Base-by-base conservation (phyloP, 2,888 invertebrate genomes). In the Drosophila lacicola region DNA sequence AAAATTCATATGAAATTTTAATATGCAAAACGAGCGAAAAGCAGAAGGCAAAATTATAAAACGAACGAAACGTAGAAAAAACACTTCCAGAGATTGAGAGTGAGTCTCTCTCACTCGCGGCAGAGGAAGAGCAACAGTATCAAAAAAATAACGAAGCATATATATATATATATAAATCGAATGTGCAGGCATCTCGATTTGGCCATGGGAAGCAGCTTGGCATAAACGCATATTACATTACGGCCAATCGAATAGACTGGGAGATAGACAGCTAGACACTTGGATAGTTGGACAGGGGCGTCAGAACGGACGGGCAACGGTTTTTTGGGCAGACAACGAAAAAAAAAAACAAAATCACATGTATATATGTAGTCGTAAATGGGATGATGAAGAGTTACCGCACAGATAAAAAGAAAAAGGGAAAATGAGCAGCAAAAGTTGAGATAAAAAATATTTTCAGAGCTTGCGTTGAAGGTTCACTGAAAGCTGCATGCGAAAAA, bases 1-100 rank as follows among this genome's bases (percentile, higher is more conserved):
- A 78, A 87, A 87, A 83, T 80, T 64, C 89, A 84, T 86, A 88
- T 88, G 89, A 88, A 89, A 84, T 87, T 87, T 89, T 85, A 85
- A 85, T 85, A 85, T 83, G 83, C 88, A 83, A 86, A 86, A 83
- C 81, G 88, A 80, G 78, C 74, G 71, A 78, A 80, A 73, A 74
- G 78, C 74, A 78, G 60, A 82, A 71, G 68, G 74, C 60, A 56
- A 56, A 72, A 70, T 57, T 73, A 54, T 73, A 74, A 75, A 73
- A 61, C 50, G 57, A 67, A 71, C 63, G 56, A 65, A 58, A 58
- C 17, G 46, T 51, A 60, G 58, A 58, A 66, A 75, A 74, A 71
- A 45, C n/a, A 53, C 74, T 57, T 58, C 41, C 64, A 69, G 42
- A 54, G 34, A 33, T 42, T 25, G 51, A 56, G 37, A 42, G 29